These are phyloP conservation scores for Calypte anna DNA, from an alignment of 2,113 vertebrate genomes.

Conservation along the genomic window DNA sequence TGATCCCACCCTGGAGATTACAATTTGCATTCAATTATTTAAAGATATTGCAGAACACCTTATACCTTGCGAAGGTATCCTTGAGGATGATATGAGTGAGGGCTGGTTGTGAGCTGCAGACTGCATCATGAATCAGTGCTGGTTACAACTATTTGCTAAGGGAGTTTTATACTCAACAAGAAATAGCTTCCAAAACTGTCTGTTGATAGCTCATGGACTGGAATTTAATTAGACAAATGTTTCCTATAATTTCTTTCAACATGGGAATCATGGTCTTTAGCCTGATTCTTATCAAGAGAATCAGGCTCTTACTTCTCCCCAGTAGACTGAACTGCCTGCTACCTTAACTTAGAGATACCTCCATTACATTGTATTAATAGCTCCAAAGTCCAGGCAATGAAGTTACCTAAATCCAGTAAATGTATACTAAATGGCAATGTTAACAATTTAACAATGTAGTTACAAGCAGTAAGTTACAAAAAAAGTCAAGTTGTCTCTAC, in stretches of 20 bases:
- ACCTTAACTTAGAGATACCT: background rate
- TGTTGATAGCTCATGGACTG: background rate
- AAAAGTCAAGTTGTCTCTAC: conserved; percentile 45
- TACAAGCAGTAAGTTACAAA: conserved; percentile 44
- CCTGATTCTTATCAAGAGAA: background rate
- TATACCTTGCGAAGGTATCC: background rate
- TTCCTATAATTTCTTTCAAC: background rate
- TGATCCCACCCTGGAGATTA: background rate
- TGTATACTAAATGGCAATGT: conserved; percentile 57
- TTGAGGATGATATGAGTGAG: background rate
- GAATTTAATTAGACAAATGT: background rate
- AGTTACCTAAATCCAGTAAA: conserved; percentile 42
- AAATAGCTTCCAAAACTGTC: background rate
- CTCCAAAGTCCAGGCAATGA: background rate
- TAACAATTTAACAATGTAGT: conserved; percentile 67
- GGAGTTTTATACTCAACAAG: background rate
- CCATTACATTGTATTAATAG: background rate
- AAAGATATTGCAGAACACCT: background rate
- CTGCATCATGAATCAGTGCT: background rate
- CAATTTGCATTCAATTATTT: background rate
- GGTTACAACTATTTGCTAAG: background rate
- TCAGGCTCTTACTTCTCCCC: background rate
- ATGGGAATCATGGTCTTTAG: background rate
- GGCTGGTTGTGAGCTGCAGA: background rate
- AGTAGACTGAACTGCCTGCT: background rate